Base-by-base conservation (phyloP, 2,888 invertebrate species). In the Philereme transversata region DNA sequence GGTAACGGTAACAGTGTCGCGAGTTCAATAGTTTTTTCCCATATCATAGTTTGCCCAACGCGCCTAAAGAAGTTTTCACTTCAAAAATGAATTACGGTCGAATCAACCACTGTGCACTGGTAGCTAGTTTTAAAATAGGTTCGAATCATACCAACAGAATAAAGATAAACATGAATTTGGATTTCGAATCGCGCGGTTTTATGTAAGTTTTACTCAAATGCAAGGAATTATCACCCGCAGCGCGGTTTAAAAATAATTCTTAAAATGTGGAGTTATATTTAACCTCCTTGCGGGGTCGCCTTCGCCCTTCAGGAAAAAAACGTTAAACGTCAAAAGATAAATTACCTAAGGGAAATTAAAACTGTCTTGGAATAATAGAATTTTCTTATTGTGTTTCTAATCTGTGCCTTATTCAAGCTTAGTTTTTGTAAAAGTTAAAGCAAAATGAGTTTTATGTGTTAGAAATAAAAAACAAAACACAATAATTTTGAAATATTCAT, bases 311-410 rank as follows among this genome's bases (percentile, higher is more conserved):
- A 71, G 70, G 75, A 78, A 80, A 83, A 41, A 83, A 81, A 79
- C 80, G 83, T 81, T 75, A 71, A 67, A 74, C 71, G 76, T 74
- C 76, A 76, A 76, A 85, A 87, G 88, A 92, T 92, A 92, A 92
- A 92, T 92, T 91, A 92, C 90, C 87, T 88, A 88, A 89, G 90
- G 92, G 92, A 92, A 92, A 93, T 92, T 92, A 90, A 92, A 93
- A 90, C 84, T 88, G 89, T 89, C 90, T 89, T 89, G 88, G 86
- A 90, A 90, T 90, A 91, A 90, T 89, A 86, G 88, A 84, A 87
- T 83, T 82, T 84, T 85, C 82, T 79, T 84, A 81, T 81, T 78
- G 76, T 73, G 72, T 70, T 34, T 71, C 70, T 54, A 58, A 65
- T 60, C 38, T 62, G 36, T 33, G 41, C 10, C 5, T 41, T 48